Conservation (phyloP, 1,140 invertebrate genomes). For the Drosophila sechellia region DNA sequence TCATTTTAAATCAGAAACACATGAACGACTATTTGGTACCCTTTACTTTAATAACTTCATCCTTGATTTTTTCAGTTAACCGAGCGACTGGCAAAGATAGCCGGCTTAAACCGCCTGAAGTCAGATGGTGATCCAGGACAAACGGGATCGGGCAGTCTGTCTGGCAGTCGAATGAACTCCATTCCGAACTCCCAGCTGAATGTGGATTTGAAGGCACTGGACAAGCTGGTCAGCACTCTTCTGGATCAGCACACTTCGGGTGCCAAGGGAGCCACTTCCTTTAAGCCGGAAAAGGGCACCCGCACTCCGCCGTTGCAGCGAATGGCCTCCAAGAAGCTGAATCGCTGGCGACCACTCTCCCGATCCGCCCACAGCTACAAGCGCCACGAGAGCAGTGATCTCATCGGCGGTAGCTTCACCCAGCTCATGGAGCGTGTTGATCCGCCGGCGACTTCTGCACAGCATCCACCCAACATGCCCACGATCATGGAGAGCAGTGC, state of each 20-base stretch:
- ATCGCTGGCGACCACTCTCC: conserved; percentile 77
- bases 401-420: conserved; percentile 49
- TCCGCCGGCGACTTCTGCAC: conserved; percentile 27
- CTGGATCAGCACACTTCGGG: conserved; percentile 70
- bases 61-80: neutral
- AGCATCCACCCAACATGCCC: conserved; percentile 71
- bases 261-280: conserved; percentile 1
- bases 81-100: conserved; percentile 77
- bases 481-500: conserved; percentile 79
- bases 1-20: too few relatives aligned
- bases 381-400: conserved; percentile 29
- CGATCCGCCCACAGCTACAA: conserved; percentile 75
- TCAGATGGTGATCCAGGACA: conserved; percentile 45
- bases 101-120: conserved; percentile 66
- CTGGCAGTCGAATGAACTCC: conserved; percentile 76
- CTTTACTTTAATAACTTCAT: neutral
- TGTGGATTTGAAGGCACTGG: conserved; percentile 74
- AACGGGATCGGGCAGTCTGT: conserved; percentile 51
- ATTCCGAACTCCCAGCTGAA: conserved; percentile 75
- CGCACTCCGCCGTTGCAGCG: conserved; percentile 61
- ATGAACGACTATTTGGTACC: too few relatives aligned
- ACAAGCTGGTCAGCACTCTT: conserved; percentile 76
- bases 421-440: conserved; percentile 62
- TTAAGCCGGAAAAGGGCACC: conserved; percentile 27
- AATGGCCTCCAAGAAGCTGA: conserved; percentile 70